A percentile compares a stretch with the other conserved stretches of the same genome.
phyloP scores from a whole-genome alignment of 2,113 vertebrate genomes.

The Zeus faber region DNA sequence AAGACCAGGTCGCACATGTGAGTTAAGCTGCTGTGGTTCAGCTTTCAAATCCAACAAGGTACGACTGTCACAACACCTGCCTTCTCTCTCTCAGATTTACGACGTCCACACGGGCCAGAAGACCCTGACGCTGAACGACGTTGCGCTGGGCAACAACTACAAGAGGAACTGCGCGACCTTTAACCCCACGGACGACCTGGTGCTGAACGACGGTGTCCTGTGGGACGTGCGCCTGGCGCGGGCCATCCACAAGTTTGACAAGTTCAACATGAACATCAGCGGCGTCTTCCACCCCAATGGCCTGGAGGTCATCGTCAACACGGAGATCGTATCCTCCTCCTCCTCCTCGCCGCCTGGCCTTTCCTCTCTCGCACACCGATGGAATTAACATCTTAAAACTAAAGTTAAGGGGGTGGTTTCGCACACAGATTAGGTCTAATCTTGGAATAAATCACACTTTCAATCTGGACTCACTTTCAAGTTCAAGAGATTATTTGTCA shows the following conservation, averaged over 20 bases:
- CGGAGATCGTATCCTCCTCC: constrained; percentile 93
- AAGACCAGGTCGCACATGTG: constrained; percentile 92
- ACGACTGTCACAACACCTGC: too few species aligned
- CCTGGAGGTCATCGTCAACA: constrained; percentile 94
- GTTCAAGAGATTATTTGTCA: too few species aligned
- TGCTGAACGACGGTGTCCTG: constrained; percentile 95
- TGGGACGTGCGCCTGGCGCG: constrained; percentile 91
- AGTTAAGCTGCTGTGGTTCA: constrained; percentile 46
- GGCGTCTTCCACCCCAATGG: constrained; percentile 96
- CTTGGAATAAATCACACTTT: too few species aligned
- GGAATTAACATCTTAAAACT: too few species aligned
- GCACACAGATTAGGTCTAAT: too few species aligned
- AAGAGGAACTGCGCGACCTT: constrained; percentile 97
- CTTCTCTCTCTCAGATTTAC: constrained; percentile 85
- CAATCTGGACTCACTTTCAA: too few species aligned
- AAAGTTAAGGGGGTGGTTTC: too few species aligned
- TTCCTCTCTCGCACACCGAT: too few species aligned
- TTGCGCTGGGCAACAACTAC: constrained; percentile 95
- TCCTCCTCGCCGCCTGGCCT: too few species aligned
- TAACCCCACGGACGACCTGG: constrained; percentile 95
- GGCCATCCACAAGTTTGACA: constrained; percentile 97
- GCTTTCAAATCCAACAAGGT: too few species aligned
- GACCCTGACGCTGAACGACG: constrained; percentile 89
- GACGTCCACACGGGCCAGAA: constrained; percentile 97
- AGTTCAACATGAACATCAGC: constrained; percentile 99